Base-by-base conservation (phyloP, 2,797 vertebrate genomes). In the Synanceia verrucosa region DNA sequence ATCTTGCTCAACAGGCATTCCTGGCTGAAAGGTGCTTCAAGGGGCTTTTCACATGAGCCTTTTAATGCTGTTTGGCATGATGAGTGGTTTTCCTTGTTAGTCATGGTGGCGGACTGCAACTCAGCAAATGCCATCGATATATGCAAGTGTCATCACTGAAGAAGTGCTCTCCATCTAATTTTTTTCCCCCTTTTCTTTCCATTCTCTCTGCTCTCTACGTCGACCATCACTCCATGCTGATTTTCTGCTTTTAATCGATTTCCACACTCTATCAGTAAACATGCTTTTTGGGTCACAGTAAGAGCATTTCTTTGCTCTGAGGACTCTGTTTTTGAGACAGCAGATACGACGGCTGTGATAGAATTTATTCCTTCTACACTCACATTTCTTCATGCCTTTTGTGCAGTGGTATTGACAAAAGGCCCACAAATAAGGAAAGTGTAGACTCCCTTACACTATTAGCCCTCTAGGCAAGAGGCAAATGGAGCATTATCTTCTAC, bases 171-270 rank as follows among this genome's bases (percentile, higher is more conserved):
- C 63, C 67, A 63, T 67, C 65, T 65, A 44, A 23, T 76, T 72
- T 61, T 41, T 60, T 57, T 61, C 29, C 47, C 51, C n/a, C n/a
- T n/a, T 66, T 23, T 43, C 71, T 51, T 52, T 67, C 58, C 55
- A 28, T 73, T 70, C 39, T 57, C 18, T 50, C 57, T 18, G 2
- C 81, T 61, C 61, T 43, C 65, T 75, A 62, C 41, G 19, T 67
- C 65, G 56, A 47, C 74, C 65, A 71, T 70, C 58, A 14, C 78
- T 78, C 52, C 75, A 50, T 66, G 56, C 78, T 39, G 61, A 78
- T 84, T 84, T 83, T 90, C 88, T 85, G 90, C 80, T 76, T 81
- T 81, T 48, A 92, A 93, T 92, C 80, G 75, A 92, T 94, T 94
- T 92, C 83, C 89, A 90, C 62, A 78, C 88, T 91, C 85, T 62